Evolutionary conservation across 23 tunicate species (phyloP).

Genomic region (Styela clava): DNA sequence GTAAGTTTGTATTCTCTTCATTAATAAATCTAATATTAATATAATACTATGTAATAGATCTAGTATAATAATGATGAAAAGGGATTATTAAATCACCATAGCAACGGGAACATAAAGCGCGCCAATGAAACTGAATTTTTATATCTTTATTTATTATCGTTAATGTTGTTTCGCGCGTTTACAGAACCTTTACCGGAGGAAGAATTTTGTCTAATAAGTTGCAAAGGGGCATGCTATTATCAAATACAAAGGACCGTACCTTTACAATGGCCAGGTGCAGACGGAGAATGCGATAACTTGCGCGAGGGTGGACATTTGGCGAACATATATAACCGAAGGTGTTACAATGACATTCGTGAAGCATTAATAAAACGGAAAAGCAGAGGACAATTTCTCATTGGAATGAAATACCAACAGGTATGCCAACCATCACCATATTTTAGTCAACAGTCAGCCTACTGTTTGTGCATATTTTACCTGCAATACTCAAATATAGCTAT

Average conservation of each 20-base stretch:
- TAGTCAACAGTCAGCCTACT: neutral
- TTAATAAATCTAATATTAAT: too few species aligned
- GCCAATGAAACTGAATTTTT: too few species aligned
- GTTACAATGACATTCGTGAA: neutral
- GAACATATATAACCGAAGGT: conserved; percentile 3
- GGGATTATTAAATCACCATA: too few species aligned
- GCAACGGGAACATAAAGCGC: too few species aligned
- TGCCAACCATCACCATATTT: too few species aligned
- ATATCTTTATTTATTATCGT: too few species aligned
- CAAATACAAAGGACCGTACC: neutral
- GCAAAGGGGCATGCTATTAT: neutral
- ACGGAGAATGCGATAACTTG: neutral
- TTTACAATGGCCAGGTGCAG: neutral
- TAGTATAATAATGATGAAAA: too few species aligned
- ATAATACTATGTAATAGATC: too few species aligned
- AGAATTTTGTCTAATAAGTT: neutral
- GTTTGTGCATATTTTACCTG: neutral
- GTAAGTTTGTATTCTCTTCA: too few species aligned
- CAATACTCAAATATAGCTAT: too few species aligned
- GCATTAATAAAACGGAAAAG: neutral
- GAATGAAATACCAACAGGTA: conserved; percentile 1
- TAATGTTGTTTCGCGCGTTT: too few species aligned
- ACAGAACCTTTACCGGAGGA: neutral
- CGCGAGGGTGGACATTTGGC: conserved; percentile 12
- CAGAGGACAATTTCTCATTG: neutral